These are phyloP conservation scores for Peromyscus eremicus DNA, from an alignment of 2,797 vertebrate genomes.

Conservation along the genomic window DNA sequence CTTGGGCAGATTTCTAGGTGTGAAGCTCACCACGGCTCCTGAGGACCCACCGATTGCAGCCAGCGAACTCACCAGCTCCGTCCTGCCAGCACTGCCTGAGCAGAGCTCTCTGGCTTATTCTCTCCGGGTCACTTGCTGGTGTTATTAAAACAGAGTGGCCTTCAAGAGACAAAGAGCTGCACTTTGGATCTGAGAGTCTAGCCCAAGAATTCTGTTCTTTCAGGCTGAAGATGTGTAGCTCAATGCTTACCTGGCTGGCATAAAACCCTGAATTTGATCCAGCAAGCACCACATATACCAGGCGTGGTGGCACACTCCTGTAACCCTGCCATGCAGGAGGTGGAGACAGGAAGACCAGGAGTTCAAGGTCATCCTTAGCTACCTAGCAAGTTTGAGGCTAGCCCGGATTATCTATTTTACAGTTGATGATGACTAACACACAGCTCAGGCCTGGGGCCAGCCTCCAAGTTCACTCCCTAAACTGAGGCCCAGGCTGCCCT, in stretches of 20 bases:
- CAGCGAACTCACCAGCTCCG: background rate
- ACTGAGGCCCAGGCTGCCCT: background rate
- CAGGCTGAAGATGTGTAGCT: background rate
- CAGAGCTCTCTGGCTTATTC: accelerated
- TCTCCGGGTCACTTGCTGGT: background rate
- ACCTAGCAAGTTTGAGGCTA: background rate
- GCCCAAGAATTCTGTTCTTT: background rate
- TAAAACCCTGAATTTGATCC: no score
- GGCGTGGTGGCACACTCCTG: background rate
- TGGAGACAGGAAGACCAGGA: background rate
- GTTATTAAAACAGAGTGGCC: background rate
- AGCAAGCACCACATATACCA: background rate
- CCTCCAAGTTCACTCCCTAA: accelerated
- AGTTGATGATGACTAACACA: accelerated
- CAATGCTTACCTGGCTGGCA: no score
- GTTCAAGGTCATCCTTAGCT: background rate
- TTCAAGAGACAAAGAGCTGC: background rate
- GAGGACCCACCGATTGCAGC: accelerated
- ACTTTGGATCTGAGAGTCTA: background rate
- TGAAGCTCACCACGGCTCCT: background rate
- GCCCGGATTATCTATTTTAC: background rate
- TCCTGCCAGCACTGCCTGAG: accelerated
- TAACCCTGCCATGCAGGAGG: background rate
- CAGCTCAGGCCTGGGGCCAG: accelerated
- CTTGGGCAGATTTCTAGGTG: background rate